Evolutionary conservation across 1,140 invertebrate species (phyloP).

Genomic region (Camponotus vicinus): DNA sequence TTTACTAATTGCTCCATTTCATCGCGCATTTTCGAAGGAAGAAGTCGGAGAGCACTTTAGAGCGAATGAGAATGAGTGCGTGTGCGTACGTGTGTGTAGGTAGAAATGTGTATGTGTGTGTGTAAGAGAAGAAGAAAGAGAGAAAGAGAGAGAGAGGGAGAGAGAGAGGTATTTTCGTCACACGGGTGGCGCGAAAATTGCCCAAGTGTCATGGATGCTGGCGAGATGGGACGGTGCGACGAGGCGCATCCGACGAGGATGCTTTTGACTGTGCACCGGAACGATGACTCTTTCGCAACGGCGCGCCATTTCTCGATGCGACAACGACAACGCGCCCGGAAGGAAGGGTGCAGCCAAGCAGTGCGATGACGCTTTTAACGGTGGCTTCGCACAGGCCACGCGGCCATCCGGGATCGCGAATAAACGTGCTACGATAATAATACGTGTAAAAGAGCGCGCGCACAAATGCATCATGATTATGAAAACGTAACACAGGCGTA

Average conservation of each 20-base stretch:
- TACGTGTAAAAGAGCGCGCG: neutral
- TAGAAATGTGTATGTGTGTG: no score
- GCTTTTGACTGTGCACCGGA: slow-evolving; percentile 59
- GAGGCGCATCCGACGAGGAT: slow-evolving; percentile 29
- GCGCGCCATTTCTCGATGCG: slow-evolving; percentile 47
- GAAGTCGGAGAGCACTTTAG: slow-evolving; percentile 13
- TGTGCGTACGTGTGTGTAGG: neutral
- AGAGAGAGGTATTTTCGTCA: slow-evolving; percentile 24
- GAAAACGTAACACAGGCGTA: neutral
- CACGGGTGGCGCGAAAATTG: slow-evolving; percentile 35
- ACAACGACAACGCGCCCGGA: slow-evolving; percentile 31
- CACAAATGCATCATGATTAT: slow-evolving; percentile 1
- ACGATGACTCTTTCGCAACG: slow-evolving; percentile 58
- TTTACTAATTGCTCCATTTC: slow-evolving; percentile 80
- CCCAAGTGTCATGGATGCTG: slow-evolving; percentile 41
- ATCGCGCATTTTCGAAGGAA: slow-evolving; percentile 15
- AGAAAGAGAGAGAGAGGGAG: neutral
- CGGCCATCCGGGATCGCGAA: neutral
- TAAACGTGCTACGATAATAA: neutral
- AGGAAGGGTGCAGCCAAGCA: neutral
- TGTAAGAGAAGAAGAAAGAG: neutral
- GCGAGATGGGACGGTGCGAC: slow-evolving; percentile 21
- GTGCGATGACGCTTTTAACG: slow-evolving; percentile 26
- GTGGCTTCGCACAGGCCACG: neutral
- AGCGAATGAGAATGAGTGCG: neutral